Base-by-base conservation (phyloP, 2,888 invertebrate genomes). In the Zaprionus lineosus region DNA sequence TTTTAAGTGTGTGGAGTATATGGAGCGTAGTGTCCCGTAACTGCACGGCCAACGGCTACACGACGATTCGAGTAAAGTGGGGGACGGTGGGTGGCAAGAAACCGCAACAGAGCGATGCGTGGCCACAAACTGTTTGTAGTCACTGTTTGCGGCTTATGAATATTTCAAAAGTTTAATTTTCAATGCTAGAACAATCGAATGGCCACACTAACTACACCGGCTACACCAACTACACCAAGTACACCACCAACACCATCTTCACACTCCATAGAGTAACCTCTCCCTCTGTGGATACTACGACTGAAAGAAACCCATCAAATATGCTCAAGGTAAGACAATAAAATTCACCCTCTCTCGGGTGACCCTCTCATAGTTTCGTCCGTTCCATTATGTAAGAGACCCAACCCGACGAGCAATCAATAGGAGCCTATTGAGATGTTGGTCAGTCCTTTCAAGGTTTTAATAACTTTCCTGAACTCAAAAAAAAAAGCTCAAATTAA, bases 291-390 rank as follows among this genome's bases (percentile, higher is more conserved):
- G 76, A 72, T 77, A 77, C 62, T 59, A 33, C 48, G 61, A 74
- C 62, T 61, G 63, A 68, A 58, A 64, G 55, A 79, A 62, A 40
- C 31, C 56, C 65, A 73, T 69, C 46, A 46, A 67, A 72, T 71
- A 75, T 71, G 61, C 71, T 74, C 84, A 86, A 86, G 85, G 85
- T 76, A 69, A 74, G 52, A 36, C 69, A 65, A 63, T 50, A 59
- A 63, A 71, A 61, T 67, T 55, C 57, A 63, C 67, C 59, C 65
- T 55, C 56, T 53, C 44, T 36, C 31, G 43, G 39, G 16, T 43
- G 56, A 53, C 83, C 14, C 65, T 63, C 39, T 43, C 41, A 46
- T 29, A 44, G 50, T 55, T 44, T 43, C 28, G 15, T 44, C 47
- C 40, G 44, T 52, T 55, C 59, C 37, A 44, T 61, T 58, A 36